Evolutionary conservation across 2,797 vertebrate species (phyloP).

Genomic region (Tinamus major): DNA sequence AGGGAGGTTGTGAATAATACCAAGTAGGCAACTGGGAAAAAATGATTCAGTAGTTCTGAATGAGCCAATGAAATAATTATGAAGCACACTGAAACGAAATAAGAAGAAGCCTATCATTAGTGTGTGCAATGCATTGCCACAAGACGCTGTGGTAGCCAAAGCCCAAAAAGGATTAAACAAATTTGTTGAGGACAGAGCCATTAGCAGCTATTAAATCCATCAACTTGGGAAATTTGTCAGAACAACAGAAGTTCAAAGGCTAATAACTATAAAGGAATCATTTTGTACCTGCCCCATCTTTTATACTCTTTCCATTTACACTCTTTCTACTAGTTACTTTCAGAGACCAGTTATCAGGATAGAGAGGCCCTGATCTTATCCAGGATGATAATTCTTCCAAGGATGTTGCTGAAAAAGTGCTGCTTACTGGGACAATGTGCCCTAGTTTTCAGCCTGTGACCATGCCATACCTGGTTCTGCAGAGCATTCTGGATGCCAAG

Average conservation of each 20-base stretch:
- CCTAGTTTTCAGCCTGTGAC: neutral
- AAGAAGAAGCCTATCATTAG: neutral
- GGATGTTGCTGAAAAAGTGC: neutral
- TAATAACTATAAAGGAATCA: neutral
- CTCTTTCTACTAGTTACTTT: neutral
- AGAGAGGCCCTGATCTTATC: neutral
- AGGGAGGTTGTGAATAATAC: neutral
- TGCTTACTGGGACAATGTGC: neutral
- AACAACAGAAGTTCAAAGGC: neutral
- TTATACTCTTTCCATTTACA: neutral
- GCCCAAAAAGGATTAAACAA: neutral
- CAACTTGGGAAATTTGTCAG: neutral
- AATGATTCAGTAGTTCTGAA: neutral
- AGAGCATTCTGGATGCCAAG: neutral
- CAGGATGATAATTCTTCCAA: fast-evolving
- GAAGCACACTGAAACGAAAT: neutral
- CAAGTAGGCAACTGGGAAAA: neutral
- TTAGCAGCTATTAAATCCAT: neutral
- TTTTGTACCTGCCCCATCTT: neutral
- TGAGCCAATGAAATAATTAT: neutral
- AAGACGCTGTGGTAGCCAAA: neutral
- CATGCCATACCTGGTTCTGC: neutral
- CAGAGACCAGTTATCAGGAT: neutral
- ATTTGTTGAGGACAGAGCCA: neutral
- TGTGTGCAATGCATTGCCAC: neutral